Evolutionary conservation across 2,888 invertebrate species (phyloP).

Genomic region (Crossocerus cetratus): DNA sequence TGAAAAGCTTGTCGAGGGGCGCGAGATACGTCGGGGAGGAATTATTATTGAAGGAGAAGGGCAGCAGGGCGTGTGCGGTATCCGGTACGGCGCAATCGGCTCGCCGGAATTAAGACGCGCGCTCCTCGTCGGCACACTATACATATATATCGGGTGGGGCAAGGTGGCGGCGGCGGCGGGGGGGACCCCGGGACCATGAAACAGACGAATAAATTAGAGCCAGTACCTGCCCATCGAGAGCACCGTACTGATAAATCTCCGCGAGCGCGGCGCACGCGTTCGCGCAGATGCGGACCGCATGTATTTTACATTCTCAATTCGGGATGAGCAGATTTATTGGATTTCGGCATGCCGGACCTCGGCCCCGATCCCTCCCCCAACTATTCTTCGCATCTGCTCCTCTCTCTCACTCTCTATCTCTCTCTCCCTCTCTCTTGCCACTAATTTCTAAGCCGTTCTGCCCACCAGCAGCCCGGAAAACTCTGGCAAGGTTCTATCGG

Average conservation of each 20-base stretch:
- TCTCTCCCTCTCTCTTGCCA: conserved; percentile 29
- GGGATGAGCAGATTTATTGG: conserved; percentile 72
- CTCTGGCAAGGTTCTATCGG: neutral
- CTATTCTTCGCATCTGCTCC: conserved; percentile 16
- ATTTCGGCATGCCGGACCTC: conserved; percentile 52
- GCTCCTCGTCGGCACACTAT: conserved; percentile 48
- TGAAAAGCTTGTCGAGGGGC: conserved; percentile 2
- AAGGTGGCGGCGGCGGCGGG: neutral
- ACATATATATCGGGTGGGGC: no score
- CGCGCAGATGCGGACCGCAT: conserved; percentile 65
- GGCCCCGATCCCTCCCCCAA: conserved; percentile 14
- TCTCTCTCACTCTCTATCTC: conserved; percentile 26
- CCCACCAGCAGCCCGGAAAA: neutral
- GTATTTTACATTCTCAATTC: conserved; percentile 74
- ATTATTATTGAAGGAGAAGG: conserved; percentile 39
- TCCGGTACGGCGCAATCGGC: conserved; percentile 48
- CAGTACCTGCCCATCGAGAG: conserved; percentile 66
- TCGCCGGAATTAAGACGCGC: conserved; percentile 61
- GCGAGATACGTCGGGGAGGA: conserved; percentile 26
- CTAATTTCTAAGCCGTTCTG: neutral
- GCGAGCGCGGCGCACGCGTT: conserved; percentile 59
- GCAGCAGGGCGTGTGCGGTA: conserved; percentile 14
- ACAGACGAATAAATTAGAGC: conserved; percentile 67
- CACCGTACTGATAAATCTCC: conserved; percentile 69
- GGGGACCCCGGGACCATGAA: conserved; percentile 55